These are phyloP conservation scores for Anableps anableps DNA, from an alignment of 2,797 vertebrate genomes.

Conservation along the genomic window DNA sequence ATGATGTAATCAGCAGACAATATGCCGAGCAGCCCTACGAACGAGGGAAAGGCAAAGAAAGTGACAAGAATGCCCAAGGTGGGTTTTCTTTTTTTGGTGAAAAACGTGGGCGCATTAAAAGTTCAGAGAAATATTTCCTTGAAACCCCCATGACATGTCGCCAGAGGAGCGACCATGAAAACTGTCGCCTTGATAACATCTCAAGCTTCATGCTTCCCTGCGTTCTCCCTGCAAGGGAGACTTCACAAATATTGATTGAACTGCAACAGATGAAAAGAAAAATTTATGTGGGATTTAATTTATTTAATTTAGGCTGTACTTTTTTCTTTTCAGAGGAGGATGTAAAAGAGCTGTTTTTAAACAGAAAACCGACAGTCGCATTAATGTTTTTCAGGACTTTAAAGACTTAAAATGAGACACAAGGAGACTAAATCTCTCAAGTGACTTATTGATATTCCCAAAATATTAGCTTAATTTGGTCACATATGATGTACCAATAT, in stretches of 20 bases:
- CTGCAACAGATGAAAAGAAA: conserved; percentile 58
- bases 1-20: conserved; percentile 71
- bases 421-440: background rate
- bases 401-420: conserved; percentile 5
- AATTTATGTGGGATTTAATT: conserved; percentile 57
- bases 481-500: conserved; percentile 14
- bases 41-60: conserved; percentile 38
- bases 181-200: conserved; percentile 64
- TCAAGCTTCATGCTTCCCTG: conserved; percentile 54
- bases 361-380: conserved; percentile 15
- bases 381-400: conserved; percentile 6
- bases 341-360: conserved; percentile 21
- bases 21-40: conserved; percentile 40
- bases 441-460: conserved; percentile 8
- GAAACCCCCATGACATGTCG: conserved; percentile 55
- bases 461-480: conserved; percentile 18
- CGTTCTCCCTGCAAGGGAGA: conserved; percentile 55
- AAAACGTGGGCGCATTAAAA: conserved; percentile 68
- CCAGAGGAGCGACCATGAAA: conserved; percentile 52
- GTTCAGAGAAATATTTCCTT: conserved; percentile 58
- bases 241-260: conserved; percentile 56
- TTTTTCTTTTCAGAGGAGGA: conserved; percentile 11
- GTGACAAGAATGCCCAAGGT: conserved; percentile 56
- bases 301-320: conserved; percentile 1
- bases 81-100: conserved; percentile 31